Base-by-base conservation (phyloP, 2,797 vertebrate species). In the Takifugu rubripes region DNA sequence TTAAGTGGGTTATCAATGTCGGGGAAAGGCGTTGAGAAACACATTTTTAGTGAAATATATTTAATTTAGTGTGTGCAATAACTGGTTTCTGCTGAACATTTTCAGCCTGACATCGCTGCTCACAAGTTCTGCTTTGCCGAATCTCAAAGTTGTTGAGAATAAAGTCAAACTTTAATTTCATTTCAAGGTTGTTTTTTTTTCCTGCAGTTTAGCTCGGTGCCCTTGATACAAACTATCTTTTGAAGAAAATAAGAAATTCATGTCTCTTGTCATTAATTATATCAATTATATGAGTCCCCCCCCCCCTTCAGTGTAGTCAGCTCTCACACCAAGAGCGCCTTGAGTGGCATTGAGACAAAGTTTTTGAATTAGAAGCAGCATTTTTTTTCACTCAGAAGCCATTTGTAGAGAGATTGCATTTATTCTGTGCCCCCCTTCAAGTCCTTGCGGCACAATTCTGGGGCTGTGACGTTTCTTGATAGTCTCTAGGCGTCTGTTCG, bases 401-500 rank as follows among this genome's bases (percentile, higher is more conserved):
- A 64, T 78, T 56, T 74, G 66, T 67, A 71, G 59, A 70, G 59
- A 78, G 81, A 81, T 81, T 72, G 43, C 80, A 83, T 87, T 84
- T 85, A 85, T 84, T 88, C 66, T 82, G 56, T 74, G 73, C 63
- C 60, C 68, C 68, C 63, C 74, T 74, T 66, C 16, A 60, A 80
- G 71, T 77, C 66, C 40, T 78, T 65, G 63, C 68, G 50, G 59
- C 64, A 70, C 74, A 83, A 79, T 83, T 81, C 74, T 66, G 65
- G 44, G 66, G 75, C 75, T 83, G 78, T 84, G 78, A 85, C 82
- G 81, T 81, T 84, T 85, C 83, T 82, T 79, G 76, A 75, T 83
- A 77, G 75, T 83, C 84, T 89, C 81, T 79, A 85, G 74, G 87
- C 72, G 67, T 81, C 78, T 77, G 82, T 89, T 85, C 77, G 61